Conservation (phyloP, 2,888 invertebrate genomes). For the Himalopsyche kuldschensis region DNA sequence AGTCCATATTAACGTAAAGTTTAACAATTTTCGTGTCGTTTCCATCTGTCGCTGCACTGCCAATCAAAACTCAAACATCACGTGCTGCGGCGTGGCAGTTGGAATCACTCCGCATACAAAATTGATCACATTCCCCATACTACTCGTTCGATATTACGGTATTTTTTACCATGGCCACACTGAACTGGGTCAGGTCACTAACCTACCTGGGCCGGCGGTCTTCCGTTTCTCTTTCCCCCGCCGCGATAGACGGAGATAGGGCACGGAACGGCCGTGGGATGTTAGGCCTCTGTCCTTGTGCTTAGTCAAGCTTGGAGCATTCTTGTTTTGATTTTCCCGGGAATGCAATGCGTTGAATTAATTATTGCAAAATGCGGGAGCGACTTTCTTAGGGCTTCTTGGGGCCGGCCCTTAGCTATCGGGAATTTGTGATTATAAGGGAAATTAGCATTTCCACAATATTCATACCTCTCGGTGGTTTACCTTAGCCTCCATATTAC, state of each 20-base stretch:
- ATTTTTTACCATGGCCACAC: slow-evolving; percentile 43
- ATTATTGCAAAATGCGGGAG: neutral
- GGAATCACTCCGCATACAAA: slow-evolving; percentile 16
- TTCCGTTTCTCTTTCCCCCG: slow-evolving; percentile 11
- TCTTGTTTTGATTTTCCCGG: slow-evolving; percentile 14
- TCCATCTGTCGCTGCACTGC: too few relatives aligned
- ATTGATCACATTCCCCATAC: slow-evolving; percentile 41
- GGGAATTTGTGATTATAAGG: too few relatives aligned
- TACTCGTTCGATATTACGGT: slow-evolving; percentile 26
- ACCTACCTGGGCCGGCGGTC: slow-evolving; percentile 40
- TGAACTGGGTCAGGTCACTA: slow-evolving; percentile 45
- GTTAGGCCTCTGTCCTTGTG: neutral
- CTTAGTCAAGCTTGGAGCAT: neutral
- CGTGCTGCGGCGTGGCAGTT: neutral
- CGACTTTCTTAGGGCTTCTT: neutral
- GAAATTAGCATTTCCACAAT: too few relatives aligned
- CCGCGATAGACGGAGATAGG: neutral
- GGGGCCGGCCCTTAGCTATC: neutral
- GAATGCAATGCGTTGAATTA: slow-evolving; percentile 12
- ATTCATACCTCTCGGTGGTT: too few relatives aligned
- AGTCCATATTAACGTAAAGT: too few relatives aligned
- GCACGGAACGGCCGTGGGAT: neutral
- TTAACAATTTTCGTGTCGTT: too few relatives aligned
- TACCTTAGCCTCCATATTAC: too few relatives aligned
- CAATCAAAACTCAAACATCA: neutral